A percentile compares a stretch with the other conserved stretches of the same genome.
phyloP scores from a whole-genome alignment of 1,140 invertebrate genomes.

The Scaptomyza montana region DNA sequence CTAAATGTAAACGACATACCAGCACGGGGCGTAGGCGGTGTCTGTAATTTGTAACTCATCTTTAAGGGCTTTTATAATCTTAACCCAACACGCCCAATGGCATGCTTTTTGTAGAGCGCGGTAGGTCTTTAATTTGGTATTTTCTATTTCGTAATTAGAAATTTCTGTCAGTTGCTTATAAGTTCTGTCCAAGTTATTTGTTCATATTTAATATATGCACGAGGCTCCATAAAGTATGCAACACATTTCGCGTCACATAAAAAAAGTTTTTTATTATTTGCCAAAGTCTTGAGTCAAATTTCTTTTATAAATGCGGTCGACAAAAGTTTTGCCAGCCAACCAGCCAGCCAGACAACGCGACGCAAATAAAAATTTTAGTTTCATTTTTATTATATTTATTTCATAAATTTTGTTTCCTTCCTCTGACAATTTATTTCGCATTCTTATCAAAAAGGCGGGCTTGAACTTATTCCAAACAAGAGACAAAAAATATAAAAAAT shows the following conservation, averaged over 20 bases:
- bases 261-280: conserved; percentile 57
- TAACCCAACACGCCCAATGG: conserved; percentile 20
- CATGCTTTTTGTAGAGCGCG: neutral
- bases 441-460: conserved; percentile 61
- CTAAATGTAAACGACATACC: conserved; percentile 14
- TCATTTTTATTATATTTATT: conserved; percentile 53
- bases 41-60: conserved; percentile 50
- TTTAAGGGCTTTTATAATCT: conserved; percentile 57
- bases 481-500: conserved; percentile 24
- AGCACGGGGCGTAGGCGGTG: neutral
- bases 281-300: conserved; percentile 49
- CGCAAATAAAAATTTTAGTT: conserved; percentile 65
- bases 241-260: conserved; percentile 21
- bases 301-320: conserved; percentile 40
- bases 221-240: conserved; percentile 12
- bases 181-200: conserved; percentile 8
- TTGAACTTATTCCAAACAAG: conserved; percentile 40
- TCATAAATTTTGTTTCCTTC: conserved; percentile 63
- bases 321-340: conserved; percentile 1
- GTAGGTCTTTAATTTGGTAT: conserved; percentile 40
- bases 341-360: conserved; percentile 14
- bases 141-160: conserved; percentile 54
- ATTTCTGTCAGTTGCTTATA: conserved; percentile 15
- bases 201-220: conserved; percentile 1
- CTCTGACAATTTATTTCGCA: conserved; percentile 56